A percentile compares a stretch with the other conserved stretches of the same genome.
These are phyloP conservation scores for Pelecanus crispus DNA, from an alignment of 2,113 vertebrate genomes.

Conservation along the genomic window DNA sequence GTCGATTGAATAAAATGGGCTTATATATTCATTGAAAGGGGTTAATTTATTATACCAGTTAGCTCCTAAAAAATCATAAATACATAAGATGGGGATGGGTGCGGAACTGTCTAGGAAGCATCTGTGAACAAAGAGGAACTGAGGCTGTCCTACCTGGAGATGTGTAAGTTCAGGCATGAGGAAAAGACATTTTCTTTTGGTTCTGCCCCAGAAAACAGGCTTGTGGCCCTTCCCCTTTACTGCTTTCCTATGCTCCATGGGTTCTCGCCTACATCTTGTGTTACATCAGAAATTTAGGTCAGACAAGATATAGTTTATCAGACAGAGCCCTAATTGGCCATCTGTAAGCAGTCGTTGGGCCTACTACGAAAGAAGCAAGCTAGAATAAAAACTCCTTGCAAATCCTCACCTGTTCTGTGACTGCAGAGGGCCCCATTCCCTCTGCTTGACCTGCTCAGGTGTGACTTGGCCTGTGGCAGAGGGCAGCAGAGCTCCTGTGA, in stretches of 20 bases:
- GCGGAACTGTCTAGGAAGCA: neutral
- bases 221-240: neutral
- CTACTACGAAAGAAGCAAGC: neutral
- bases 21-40: neutral
- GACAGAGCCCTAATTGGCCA: neutral
- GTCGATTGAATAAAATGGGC: neutral
- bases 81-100: neutral
- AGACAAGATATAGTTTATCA: neutral
- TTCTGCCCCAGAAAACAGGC: neutral
- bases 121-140: neutral
- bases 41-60: neutral
- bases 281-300: neutral
- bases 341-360: neutral
- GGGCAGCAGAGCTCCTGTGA: neutral
- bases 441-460: neutral
- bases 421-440: neutral
- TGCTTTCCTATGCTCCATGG: rapidly evolving
- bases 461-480: neutral
- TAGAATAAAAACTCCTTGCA: neutral
- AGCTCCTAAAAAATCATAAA: neutral
- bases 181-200: neutral
- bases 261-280: neutral
- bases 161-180: neutral
- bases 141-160: neutral
- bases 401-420: neutral